Evolutionary conservation across 2,888 invertebrate species (phyloP).

Genomic region (Parthenolecanium corni): DNA sequence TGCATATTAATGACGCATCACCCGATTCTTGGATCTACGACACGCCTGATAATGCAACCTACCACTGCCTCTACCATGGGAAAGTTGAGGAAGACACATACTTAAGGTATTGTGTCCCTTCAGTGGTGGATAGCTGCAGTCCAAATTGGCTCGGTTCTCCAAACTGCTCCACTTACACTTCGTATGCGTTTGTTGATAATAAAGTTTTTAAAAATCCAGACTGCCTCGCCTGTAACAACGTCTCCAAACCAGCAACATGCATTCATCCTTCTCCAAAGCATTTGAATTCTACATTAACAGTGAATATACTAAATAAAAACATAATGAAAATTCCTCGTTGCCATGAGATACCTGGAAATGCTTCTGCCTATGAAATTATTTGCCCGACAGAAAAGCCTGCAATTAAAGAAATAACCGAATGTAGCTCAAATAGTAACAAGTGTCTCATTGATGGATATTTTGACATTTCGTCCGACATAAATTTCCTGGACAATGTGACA

Average conservation of each 20-base stretch:
- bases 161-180: conserved; percentile 40
- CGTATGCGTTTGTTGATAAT: conserved; percentile 38
- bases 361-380: not conserved
- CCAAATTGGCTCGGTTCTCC: conserved; percentile 38
- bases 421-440: not conserved
- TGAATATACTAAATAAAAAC: not conserved
- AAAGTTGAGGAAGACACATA: not conserved
- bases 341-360: not conserved
- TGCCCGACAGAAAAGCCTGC: not conserved
- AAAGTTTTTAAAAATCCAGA: conserved; percentile 40
- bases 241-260: conserved; percentile 31
- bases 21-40: not conserved
- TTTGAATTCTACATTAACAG: too few species aligned
- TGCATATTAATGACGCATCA: too few species aligned
- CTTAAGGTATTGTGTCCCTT: conserved; percentile 38
- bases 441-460: not conserved
- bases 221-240: conserved; percentile 41
- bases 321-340: conserved; percentile 4
- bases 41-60: not conserved
- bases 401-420: not conserved
- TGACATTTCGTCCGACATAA: not conserved
- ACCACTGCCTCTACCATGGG: not conserved
- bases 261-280: not conserved
- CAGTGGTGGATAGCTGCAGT: conserved; percentile 37
- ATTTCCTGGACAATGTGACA: not conserved